Evolutionary conservation across 2,797 vertebrate species (phyloP), one percentile per base, ranked within the genome.

Genomic region (Chiroxiphia lanceolata): DNA sequence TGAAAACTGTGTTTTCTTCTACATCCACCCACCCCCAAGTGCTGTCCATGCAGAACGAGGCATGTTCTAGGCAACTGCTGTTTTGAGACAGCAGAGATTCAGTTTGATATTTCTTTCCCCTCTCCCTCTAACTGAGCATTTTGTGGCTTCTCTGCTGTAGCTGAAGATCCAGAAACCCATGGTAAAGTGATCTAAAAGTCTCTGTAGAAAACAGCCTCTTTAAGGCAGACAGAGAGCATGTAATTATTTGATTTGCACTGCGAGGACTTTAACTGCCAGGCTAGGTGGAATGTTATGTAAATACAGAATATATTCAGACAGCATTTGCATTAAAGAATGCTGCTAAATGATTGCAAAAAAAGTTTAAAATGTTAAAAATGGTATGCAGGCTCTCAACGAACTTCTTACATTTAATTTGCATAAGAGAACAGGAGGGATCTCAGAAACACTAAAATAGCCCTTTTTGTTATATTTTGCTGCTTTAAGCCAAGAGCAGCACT

Each of bases 401-500:
- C 4, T 78, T 51, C 47, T 56, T 54, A 13, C 40, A 54, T 38
- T 23, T 31, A 17, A 74, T 54, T 53, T 63, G 26, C 53, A 69
- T 4, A 77, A 29, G 59, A 65, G 47, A 11, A 29, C n/a, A 57
- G 0, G 0, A 36, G 7, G 7, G 26, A 77, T 18, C 50, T 79
- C 75, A 69, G 42, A 84, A 91, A 72, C 17, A 70, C n/a, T 25
- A 45, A 27, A 13, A 29, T 0, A 47, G 20, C 16, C 69, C 10
- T 50, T 27, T 26, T 51, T 44, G 13, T 44, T 60, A 0, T 12
- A 45, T 51, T 51, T 89, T 50, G 31, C n/a, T 54, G 26, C 51
- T 77, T 90, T 38, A 80, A 63, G 25, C 27, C 38, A 68, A 31
- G 29, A 50, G 21, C 9, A 21, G 61, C 15, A 64, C 9, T 54